Evolutionary conservation across 2,113 vertebrate species (phyloP), one percentile per base, ranked within the genome.

Genomic region (Tiliqua scincoides): DNA sequence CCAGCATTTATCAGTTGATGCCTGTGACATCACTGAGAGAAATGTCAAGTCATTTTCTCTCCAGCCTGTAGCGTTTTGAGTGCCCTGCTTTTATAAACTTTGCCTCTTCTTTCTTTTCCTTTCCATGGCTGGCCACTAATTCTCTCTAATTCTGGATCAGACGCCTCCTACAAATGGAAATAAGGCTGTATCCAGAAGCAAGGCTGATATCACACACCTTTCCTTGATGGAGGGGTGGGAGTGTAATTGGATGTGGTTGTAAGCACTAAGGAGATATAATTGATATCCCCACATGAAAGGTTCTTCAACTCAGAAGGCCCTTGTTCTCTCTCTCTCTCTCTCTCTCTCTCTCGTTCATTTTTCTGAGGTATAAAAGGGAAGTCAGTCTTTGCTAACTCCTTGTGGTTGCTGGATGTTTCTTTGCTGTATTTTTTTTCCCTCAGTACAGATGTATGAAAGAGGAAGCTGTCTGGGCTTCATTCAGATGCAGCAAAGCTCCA

Each of bases 351-450:
- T 48, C 63, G 27, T 37, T 91, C 63, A 23, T 27, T 48, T 32
- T 84, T 74, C 37, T 90, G 21, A 9, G n/a, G 67, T 35, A 52
- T 9, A 79, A 93, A 88, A 79, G 74, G 10, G 68, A 86, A 87
- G 30, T 57, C 88, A 91, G 83, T 82, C 14, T 86, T 75, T 0
- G 0, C 12, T 68, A 83, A 27, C 1, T 35, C 57, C 15, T 78
- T 82, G 70, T 0, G 1, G 43, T 23, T 78, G 68, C 9, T 59
- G 74, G 27, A 37, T 6, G 23, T 63, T 67, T 90, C 87, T 75
- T 87, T 85, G 12, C 0, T 71, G 40, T 2, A 62, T 71, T 2
- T 52, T 67, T 75, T 79, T 0, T 75, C 81, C 18, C 57, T 2
- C 17, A 73, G 52, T 35, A 23, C 52, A 59, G n/a, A 20, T 18